Evolutionary conservation across 2,113 vertebrate species (phyloP).

Genomic region (Calidris pygmaea): DNA sequence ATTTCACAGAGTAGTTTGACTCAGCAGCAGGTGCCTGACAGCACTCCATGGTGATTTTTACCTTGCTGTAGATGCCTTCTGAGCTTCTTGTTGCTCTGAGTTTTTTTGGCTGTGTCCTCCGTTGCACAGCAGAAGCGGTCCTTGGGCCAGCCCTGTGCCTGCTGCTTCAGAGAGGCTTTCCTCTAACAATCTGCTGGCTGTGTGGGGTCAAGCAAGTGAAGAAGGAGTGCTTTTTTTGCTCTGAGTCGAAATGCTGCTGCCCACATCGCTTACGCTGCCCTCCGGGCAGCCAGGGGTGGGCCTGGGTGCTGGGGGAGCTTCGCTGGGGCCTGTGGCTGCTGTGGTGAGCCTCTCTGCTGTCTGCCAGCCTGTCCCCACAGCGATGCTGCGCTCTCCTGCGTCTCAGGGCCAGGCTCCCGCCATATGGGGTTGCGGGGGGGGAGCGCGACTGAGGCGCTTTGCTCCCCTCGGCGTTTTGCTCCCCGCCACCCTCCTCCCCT

Average conservation of each 20-base stretch:
- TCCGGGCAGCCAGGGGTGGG: rapidly evolving
- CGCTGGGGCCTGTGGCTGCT: background rate
- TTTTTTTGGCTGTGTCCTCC: rapidly evolving
- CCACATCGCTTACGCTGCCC: rapidly evolving
- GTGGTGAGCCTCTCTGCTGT: no score
- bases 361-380: rapidly evolving
- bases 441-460: rapidly evolving
- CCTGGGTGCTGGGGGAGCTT: background rate
- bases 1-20: rapidly evolving
- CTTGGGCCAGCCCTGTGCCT: no score
- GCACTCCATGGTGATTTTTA: background rate
- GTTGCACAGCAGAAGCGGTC: rapidly evolving
- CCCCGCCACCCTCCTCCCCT: background rate
- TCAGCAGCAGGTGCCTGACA: background rate
- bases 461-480: background rate
- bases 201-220: no score
- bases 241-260: rapidly evolving
- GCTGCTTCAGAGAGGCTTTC: background rate
- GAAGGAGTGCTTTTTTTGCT: background rate
- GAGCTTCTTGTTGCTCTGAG: background rate
- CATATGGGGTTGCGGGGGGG: no score
- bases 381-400: rapidly evolving
- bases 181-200: rapidly evolving
- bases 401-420: background rate
- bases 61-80: background rate